These are phyloP conservation scores for Trissolcus japonicus DNA, from an alignment of 2,888 invertebrate genomes.

Conservation along the genomic window DNA sequence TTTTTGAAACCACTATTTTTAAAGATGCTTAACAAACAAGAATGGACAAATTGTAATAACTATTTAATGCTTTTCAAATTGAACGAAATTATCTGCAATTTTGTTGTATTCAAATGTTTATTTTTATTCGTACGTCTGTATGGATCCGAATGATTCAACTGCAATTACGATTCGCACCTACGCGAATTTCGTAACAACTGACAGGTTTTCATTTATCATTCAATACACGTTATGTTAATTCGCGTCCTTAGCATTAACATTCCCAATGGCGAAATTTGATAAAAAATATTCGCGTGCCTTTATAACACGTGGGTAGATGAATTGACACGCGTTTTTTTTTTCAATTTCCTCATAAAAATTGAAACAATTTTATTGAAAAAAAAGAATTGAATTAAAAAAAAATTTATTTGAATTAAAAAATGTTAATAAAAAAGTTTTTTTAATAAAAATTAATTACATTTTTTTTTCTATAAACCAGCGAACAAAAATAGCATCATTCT, in stretches of 20 bases:
- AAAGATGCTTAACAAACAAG: too few species aligned
- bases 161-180: slow-evolving; percentile 25
- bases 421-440: too few species aligned
- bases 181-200: slow-evolving; percentile 15
- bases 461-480: too few species aligned
- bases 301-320: slow-evolving; percentile 28
- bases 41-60: too few species aligned
- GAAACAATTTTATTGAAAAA: neutral
- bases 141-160: neutral
- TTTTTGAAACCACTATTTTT: too few species aligned
- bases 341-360: neutral
- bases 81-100: too few species aligned
- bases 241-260: slow-evolving; percentile 36
- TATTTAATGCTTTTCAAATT: too few species aligned
- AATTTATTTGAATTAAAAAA: too few species aligned
- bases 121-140: neutral
- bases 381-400: too few species aligned
- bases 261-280: slow-evolving; percentile 20
- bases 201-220: slow-evolving; percentile 22
- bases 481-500: too few species aligned
- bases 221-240: slow-evolving; percentile 47
- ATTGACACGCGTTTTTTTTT: slow-evolving; percentile 21
- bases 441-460: too few species aligned
- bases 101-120: neutral
- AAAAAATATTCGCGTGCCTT: neutral